phyloP scores from a whole-genome alignment of 1,140 invertebrate species.

The Aricia agestis region DNA sequence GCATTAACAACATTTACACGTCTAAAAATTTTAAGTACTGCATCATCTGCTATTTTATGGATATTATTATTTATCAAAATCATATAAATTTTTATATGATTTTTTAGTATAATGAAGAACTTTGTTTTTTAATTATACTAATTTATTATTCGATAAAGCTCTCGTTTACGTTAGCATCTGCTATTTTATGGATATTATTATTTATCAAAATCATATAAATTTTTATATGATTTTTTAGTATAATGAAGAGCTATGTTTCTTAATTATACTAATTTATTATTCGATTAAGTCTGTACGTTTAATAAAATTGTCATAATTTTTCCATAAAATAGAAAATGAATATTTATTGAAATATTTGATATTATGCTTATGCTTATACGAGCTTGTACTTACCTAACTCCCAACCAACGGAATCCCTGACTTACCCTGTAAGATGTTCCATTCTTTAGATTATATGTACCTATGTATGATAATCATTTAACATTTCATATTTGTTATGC shows the following conservation, averaged over 20 bases:
- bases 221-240: too few relatives aligned
- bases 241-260: neutral
- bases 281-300: neutral
- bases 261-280: too few relatives aligned
- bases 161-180: too few relatives aligned
- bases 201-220: too few relatives aligned
- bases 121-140: neutral
- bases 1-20: constrained; percentile 18
- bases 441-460: constrained; percentile 34
- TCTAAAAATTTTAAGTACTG: neutral
- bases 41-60: constrained; percentile 6
- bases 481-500: constrained; percentile 64
- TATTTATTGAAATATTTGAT: neutral
- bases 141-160: too few relatives aligned
- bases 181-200: constrained; percentile 12
- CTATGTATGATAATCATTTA: constrained; percentile 49
- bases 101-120: neutral
- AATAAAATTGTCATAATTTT: neutral
- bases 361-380: constrained; percentile 1
- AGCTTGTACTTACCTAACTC: neutral
- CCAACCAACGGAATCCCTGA: neutral
- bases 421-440: constrained; percentile 28
- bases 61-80: neutral
- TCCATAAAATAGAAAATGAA: constrained; percentile 5
- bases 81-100: too few relatives aligned